These are phyloP conservation scores for Cheilosia impressa DNA, from an alignment of 2,888 invertebrate genomes.

Conservation along the genomic window DNA sequence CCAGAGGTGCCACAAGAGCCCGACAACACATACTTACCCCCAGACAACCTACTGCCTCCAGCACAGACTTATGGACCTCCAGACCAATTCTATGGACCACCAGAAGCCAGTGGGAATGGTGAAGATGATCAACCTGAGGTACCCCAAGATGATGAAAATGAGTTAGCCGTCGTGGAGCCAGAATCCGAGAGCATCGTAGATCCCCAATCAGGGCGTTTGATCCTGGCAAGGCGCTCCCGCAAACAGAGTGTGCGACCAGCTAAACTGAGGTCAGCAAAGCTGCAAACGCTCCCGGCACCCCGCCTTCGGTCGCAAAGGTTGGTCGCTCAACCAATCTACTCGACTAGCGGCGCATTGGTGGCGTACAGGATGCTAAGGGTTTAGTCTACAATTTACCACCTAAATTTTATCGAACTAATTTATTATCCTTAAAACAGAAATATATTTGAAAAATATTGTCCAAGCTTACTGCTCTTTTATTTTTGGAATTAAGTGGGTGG, in stretches of 20 bases:
- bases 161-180: conserved; percentile 23
- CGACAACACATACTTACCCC: conserved; percentile 64
- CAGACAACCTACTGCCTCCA: conserved; percentile 59
- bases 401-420: conserved; percentile 7
- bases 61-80: conserved; percentile 1
- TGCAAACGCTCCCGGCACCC: conserved; percentile 14
- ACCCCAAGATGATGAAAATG: not conserved
- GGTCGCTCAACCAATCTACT: conserved; percentile 49
- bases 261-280: conserved; percentile 46
- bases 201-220: conserved; percentile 35
- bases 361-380: conserved; percentile 41
- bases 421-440: conserved; percentile 8
- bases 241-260: conserved; percentile 36
- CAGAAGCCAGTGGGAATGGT: conserved; percentile 18
- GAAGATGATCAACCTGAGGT: conserved; percentile 14
- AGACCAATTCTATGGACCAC: conserved; percentile 55
- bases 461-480: not conserved
- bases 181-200: conserved; percentile 44
- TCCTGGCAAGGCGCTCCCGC: conserved; percentile 22
- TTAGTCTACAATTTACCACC: not conserved
- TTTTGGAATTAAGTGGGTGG: too few relatives aligned
- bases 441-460: not conserved
- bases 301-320: conserved; percentile 40
- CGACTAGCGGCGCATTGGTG: conserved; percentile 48
- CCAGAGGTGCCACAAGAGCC: conserved; percentile 27